A percentile compares a stretch with the other conserved stretches of the same genome.
phyloP scores from a whole-genome alignment of 2,113 vertebrate species.

The Peromyscus maniculatus region DNA sequence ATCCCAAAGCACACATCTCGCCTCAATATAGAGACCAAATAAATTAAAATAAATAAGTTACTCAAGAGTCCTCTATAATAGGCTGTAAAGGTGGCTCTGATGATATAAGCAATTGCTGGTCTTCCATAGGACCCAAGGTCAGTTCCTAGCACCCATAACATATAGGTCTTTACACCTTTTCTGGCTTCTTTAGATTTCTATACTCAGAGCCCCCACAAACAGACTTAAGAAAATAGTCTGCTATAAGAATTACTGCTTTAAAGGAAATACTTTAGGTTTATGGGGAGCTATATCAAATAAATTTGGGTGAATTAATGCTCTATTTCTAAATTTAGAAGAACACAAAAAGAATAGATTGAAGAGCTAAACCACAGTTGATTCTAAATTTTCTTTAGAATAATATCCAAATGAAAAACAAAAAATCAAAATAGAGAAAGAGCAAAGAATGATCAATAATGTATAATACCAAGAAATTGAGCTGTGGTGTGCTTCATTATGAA shows the following conservation, averaged over 20 bases:
- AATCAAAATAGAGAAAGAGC: background rate
- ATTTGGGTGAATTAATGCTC: background rate
- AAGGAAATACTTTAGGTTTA: background rate
- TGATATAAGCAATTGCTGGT: no score
- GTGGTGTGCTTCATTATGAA: background rate
- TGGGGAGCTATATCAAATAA: background rate
- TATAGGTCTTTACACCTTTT: background rate
- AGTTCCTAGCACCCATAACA: background rate
- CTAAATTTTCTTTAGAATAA: background rate
- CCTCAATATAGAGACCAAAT: background rate
- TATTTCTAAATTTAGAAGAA: background rate
- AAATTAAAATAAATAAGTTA: background rate
- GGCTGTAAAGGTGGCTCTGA: background rate
- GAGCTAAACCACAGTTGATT: background rate
- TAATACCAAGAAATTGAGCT: background rate
- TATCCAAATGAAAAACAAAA: background rate
- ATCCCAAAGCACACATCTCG: background rate
- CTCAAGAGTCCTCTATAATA: background rate
- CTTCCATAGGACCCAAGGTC: background rate
- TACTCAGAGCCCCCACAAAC: background rate
- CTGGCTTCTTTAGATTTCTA: background rate
- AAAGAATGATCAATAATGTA: background rate
- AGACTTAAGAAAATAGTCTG: background rate
- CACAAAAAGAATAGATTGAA: background rate
- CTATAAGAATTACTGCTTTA: background rate